Evolutionary conservation across 2,888 invertebrate species (phyloP), one percentile per base, ranked within the genome.

Genomic region (Microdon myrmicae): DNA sequence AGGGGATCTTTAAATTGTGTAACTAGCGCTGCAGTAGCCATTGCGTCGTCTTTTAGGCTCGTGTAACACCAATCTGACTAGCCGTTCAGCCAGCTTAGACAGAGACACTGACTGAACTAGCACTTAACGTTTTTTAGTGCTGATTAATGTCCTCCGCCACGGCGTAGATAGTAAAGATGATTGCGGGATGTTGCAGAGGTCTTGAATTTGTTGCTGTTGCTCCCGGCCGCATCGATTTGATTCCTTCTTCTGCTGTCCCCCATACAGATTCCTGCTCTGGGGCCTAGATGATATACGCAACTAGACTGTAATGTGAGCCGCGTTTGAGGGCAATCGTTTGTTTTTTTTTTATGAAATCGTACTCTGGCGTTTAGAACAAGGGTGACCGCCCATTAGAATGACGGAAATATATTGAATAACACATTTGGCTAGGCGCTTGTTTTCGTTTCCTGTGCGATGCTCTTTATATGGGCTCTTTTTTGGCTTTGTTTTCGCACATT

Each of bases 311-410:
- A 39, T 39, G 45, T 25, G 45, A n/a, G n/a, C n/a, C n/a, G n/a
- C n/a, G n/a, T n/a, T n/a, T n/a, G n/a, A n/a, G 16, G 9, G 19
- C 28, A 38, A 48, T 43, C 26, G 17, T 12, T 13, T 9, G 44
- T 44, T 51, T 56, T 51, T 58, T 64, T 58, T 51, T 56, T 51
- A 58, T 56, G 58, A 64, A 58, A 56, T 64, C 43, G 51, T 56
- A 64, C 34, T 45, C 39, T n/a, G 53, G 37, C 29, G 20, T 37
- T 41, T 56, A 39, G 56, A 64, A 64, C 64, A 64, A 53, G 64
- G 64, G 58, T 64, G 64, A 64, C 64, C 64, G 64, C 64, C 64
- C 64, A 64, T 64, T 58, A 64, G 64, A 58, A 64, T 64, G 64
- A 64, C 64, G 64, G 64, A 64, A 64, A 64, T 64, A 64, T 64